A percentile compares a stretch with the other conserved stretches of the same genome.
These are phyloP conservation scores for Cyclophora albipunctata DNA, from an alignment of 2,888 invertebrate genomes.

Conservation along the genomic window DNA sequence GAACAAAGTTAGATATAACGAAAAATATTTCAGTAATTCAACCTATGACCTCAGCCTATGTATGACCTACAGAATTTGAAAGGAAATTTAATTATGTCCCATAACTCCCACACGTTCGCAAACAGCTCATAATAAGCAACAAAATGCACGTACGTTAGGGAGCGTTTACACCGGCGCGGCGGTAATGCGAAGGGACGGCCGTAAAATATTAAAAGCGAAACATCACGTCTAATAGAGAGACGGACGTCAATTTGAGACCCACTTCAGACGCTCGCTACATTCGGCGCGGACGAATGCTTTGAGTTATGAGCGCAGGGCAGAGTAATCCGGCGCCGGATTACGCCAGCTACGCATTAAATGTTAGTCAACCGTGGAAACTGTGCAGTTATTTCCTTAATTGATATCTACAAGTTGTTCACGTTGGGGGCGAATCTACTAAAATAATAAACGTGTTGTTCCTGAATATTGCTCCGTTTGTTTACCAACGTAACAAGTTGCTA, in stretches of 20 bases:
- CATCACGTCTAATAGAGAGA: slow-evolving; percentile 43
- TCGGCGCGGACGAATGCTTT: slow-evolving; percentile 10
- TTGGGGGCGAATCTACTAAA: not conserved
- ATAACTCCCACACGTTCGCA: slow-evolving; percentile 2
- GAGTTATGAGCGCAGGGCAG: slow-evolving; percentile 7
- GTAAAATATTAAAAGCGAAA: slow-evolving; percentile 42
- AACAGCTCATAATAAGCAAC: slow-evolving; percentile 2
- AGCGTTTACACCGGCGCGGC: slow-evolving; percentile 14
- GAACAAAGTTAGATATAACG: too few species aligned
- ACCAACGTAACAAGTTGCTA: too few species aligned
- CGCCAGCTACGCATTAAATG: too few species aligned
- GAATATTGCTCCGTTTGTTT: not conserved
- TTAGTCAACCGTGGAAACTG: too few species aligned
- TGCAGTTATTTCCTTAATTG: too few species aligned
- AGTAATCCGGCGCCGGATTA: too few species aligned
- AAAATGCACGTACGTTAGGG: slow-evolving; percentile 1
- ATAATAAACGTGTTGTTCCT: not conserved
- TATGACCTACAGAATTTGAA: not conserved
- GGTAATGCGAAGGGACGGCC: slow-evolving; percentile 28
- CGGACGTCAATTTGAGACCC: slow-evolving; percentile 50
- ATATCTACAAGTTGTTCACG: not conserved
- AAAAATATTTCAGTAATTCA: too few species aligned
- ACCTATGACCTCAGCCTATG: too few species aligned
- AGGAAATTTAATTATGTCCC: slow-evolving; percentile 2
- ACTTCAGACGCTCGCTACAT: slow-evolving; percentile 36